Percentiles rank a stretch among this genome's conserved stretches.
Conservation (phyloP, 2,113 vertebrate genomes). For the Columba livia region DNA sequence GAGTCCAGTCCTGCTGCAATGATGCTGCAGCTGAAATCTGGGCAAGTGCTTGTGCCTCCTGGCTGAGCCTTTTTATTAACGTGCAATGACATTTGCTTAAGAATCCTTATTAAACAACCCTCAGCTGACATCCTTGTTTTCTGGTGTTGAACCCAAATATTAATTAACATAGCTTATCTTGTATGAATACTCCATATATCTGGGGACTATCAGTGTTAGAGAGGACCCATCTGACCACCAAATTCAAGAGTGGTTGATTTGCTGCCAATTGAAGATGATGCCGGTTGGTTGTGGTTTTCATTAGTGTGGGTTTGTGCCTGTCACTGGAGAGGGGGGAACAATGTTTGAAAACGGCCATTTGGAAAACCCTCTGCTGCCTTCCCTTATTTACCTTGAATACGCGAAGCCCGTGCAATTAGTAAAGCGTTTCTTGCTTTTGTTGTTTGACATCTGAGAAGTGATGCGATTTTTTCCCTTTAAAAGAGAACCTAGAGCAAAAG, state of each 20-base stretch:
- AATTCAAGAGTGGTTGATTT: not conserved
- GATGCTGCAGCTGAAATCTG: not conserved
- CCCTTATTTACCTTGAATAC: conserved; percentile 1
- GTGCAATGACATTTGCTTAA: not conserved
- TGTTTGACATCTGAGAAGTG: conserved; percentile 42
- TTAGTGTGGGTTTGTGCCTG: not conserved
- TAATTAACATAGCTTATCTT: not conserved
- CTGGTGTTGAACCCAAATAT: not conserved
- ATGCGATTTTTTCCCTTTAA: conserved; percentile 7
- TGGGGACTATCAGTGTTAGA: not conserved
- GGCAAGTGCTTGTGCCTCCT: not conserved
- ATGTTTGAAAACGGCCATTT: not conserved
- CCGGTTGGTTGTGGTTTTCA: not conserved
- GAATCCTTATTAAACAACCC: not conserved
- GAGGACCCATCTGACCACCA: not conserved
- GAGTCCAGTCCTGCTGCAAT: not conserved
- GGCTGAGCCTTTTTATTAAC: not conserved
- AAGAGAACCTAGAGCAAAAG: conserved; percentile 23
- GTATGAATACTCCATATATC: not conserved
- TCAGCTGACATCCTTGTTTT: not conserved
- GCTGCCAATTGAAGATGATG: not conserved
- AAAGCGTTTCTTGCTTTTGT: conserved; percentile 28
- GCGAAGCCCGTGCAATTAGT: conserved; percentile 3
- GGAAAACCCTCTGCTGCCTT: conserved; percentile 34
- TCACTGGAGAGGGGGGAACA: not conserved